Evolutionary conservation across 2,113 vertebrate genomes (phyloP), one percentile per base, ranked within the genome.

Genomic region (Serilophus lunatus): DNA sequence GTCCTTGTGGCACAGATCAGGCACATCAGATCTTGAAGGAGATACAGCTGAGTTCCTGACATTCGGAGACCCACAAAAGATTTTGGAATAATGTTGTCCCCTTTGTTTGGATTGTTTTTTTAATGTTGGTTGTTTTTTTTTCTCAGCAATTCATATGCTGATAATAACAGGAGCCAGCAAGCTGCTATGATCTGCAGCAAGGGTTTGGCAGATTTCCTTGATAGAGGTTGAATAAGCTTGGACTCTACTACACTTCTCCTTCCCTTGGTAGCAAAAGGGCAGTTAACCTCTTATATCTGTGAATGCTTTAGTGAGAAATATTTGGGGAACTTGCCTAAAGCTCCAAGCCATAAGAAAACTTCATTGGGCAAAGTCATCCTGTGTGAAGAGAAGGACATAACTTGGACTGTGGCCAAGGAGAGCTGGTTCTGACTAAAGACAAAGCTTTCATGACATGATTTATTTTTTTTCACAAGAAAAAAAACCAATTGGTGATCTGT

Each of bases 1-100:
- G 23, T 3, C 24, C 16, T 45, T 66, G 51, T 24, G n/a, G 19
- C 0, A 0, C 11, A 12, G 4, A 9, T 1, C 0, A 13, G 66
- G 26, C 23, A 22, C 1, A 31, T 28, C 26, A 28, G 22, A 16
- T 25, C 49, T 18, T 36, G n/a, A n/a, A 50, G 22, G 25, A 50
- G 16, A 2, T 7, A 7, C 4, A 59, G 70, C 18, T 40, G 3
- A 18, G 38, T 33, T 70, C 7, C 19, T 75, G 49, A 8, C 13
- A n/a, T 70, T 57, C 42, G 47, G 38, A 65, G 31, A 64, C 5
- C 31, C 24, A 40, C 45, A 40, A 13, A 22, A 69, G 63, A 20
- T 25, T 56, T 31, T 76, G 18, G 35, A 66, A n/a, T 59, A 33
- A 20, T 59, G 91, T 40, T 38, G 31, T 22, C 56, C 24, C 6